Evolutionary conservation across 2,888 invertebrate genomes (phyloP).

Genomic region (Litoditis marina): DNA sequence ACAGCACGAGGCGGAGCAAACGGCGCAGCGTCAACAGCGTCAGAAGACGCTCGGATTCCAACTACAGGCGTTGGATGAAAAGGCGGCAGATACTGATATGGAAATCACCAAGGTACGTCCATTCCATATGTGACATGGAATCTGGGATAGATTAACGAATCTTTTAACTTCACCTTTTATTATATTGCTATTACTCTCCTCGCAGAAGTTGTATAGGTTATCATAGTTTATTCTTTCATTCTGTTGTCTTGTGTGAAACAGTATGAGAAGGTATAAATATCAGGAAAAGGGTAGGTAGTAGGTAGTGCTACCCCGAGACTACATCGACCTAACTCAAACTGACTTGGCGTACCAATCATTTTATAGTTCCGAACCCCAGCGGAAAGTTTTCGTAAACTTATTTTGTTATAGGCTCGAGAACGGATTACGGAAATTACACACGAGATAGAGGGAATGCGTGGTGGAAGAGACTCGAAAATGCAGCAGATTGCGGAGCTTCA

Average conservation of each 20-base stretch:
- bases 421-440: conserved; percentile 28
- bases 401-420: conserved; percentile 24
- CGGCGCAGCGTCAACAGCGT: conserved; percentile 79
- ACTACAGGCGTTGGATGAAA: conserved; percentile 72
- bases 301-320: too few relatives aligned
- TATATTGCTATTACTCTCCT: too few relatives aligned
- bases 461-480: conserved; percentile 85
- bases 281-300: too few relatives aligned
- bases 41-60: conserved; percentile 81
- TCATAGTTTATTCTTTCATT: neutral
- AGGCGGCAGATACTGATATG: conserved; percentile 76
- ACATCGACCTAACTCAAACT: too few relatives aligned
- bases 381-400: too few relatives aligned
- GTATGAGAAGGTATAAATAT: too few relatives aligned
- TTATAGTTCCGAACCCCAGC: too few relatives aligned
- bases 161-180: too few relatives aligned
- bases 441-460: conserved; percentile 90
- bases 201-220: conserved; percentile 3
- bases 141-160: too few relatives aligned
- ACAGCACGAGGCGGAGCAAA: conserved; percentile 69
- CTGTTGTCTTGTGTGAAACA: too few relatives aligned
- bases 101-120: conserved; percentile 64
- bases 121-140: too few relatives aligned
- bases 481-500: conserved; percentile 68
- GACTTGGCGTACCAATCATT: too few relatives aligned